Base-by-base conservation (phyloP, 2,888 invertebrate genomes). In the Cactoblastis cactorum region DNA sequence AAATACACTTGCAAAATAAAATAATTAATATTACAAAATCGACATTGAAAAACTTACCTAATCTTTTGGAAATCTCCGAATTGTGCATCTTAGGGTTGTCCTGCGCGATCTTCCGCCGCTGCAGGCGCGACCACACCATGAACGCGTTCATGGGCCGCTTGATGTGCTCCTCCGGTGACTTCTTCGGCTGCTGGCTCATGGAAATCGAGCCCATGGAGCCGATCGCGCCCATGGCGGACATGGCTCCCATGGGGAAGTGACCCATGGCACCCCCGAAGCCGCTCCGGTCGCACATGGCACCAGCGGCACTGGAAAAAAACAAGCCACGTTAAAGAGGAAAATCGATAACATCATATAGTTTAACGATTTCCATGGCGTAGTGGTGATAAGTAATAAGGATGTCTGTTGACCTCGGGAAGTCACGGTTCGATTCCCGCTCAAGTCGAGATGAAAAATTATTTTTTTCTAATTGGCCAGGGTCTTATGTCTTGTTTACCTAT, bases 51-150 rank as follows among this genome's bases (percentile, higher is more conserved):
- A n/a, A 87, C 94, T 93, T 65, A 95, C 96, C 96, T 62, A 98
- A 91, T 79, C 97, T 89, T 80, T 98, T 98, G 6, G 96, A 97
- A 63, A 98, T 98, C 86, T 98, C 98, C 0, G 97, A 97, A 80
- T 98, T 98, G 85, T 98, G 98, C 98, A 98, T 98, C 91, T 98
- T 98, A 0, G 98, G 98, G 81, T 98, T 98, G 71, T 98, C 98
- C 83, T 98, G 97, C 0, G 98, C 98, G 68, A 98, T 98, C 89
- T 98, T 98, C 69, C 97, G 90, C 63, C 98, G 88, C 80, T 98
- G 98, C 49, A 97, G 91, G 54, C 98, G 87, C 9, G 97, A 97
- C 98, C 98, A 98, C 45, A 98, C 98, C 98, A 98, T 98, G 86
- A 98, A 98, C 0, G 98, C 98, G 83, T 98, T 98, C 98, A 98